Evolutionary conservation across 30 jellyfish, hydroid and myxozoan genomes (phyloP), one percentile per base, ranked within the genome.

Genomic region (Cassiopea xamachana): DNA sequence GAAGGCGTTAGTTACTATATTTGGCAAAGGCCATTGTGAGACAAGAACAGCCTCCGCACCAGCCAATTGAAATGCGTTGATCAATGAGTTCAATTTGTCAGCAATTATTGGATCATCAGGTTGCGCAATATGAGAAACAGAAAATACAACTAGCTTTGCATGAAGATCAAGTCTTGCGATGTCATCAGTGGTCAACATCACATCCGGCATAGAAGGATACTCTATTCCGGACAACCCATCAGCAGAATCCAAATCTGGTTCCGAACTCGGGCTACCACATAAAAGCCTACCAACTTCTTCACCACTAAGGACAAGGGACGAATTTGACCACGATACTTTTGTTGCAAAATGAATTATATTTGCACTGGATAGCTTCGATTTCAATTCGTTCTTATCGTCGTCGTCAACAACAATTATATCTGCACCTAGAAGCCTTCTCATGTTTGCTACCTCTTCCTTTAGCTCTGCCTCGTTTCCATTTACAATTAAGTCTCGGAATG

Each of bases 41-140:
- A 97, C 91, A 7, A 96, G 61, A 67, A 96, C 91, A 1, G 99
- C 90, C 13, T 92, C 94, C 6, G 96, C 95, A 51, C 99, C 99
- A 43, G 97, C 90, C 93, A 87, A 82, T 61, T 86, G 95, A 44
- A 96, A 91, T 17, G 99, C 94, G 46, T 87, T 85, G 27, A 92
- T 73, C 80, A 96, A 85, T 4, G 85, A n/a, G 68, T 58, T 84
- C 27, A 96, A 81, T 9, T 90, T 92, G 82, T 91, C 98, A 18
- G 94, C 78, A 48, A 93, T 68, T 0, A 96, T 86, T 49, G 92
- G 55, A 55, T 88, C 95, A 44, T 92, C 77, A 18, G 69, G 81
- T 3, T 73, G 94, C 17, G 78, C 75, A 16, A 61, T 48, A 55
- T 92, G 96, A 19, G 95, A 86, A 80, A 93, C 91, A 9, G 97